Conservation (phyloP, 2,797 vertebrate species). For the Eulemur albifrons region DNA sequence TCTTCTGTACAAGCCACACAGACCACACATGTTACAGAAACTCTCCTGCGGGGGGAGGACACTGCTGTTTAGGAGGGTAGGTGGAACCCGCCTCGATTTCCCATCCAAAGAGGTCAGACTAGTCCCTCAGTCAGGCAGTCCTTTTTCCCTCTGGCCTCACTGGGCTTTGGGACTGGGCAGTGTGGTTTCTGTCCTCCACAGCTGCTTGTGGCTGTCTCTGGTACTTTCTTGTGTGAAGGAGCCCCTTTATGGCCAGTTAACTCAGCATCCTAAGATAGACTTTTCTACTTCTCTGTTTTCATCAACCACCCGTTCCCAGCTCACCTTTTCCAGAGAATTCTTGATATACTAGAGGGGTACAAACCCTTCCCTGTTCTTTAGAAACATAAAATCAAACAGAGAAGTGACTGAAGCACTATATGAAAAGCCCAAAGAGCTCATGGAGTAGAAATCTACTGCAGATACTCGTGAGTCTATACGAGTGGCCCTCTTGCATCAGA, state of each 20-base stretch:
- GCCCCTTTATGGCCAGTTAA: background rate
- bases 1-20: background rate
- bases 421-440: background rate
- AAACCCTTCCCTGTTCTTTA: background rate
- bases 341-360: background rate
- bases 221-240: background rate
- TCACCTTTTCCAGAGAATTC: background rate
- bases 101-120: background rate
- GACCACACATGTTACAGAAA: background rate
- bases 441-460: background rate
- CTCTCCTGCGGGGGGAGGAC: background rate
- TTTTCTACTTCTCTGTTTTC: background rate
- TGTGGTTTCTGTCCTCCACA: background rate
- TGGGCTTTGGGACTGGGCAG: background rate
- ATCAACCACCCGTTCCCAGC: background rate
- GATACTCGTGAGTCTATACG: background rate
- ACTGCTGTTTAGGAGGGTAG: background rate
- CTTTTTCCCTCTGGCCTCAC: background rate
- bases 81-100: background rate
- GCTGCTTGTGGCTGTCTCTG: background rate
- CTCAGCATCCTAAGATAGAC: background rate
- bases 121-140: background rate
- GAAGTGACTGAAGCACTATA: background rate
- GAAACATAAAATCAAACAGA: constrained; percentile 15
- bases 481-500: background rate